Percentiles rank a stretch among this genome's conserved stretches.
phyloP scores from a whole-genome alignment of 2,888 invertebrate species.

The Abrostola triplasia region DNA sequence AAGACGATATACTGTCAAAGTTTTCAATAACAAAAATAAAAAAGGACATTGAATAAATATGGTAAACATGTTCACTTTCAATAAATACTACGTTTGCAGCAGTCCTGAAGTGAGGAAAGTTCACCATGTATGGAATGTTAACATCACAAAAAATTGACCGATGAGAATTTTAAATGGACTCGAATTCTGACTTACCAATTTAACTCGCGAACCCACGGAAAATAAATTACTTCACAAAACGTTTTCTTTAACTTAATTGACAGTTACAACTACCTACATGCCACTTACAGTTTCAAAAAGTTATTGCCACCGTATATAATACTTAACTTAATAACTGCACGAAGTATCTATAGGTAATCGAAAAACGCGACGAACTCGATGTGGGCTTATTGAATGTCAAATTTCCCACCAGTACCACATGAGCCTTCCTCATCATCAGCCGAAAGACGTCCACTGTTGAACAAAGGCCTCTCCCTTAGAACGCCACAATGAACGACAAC shows the following conservation, averaged over 20 bases:
- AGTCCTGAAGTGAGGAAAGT: constrained; percentile 61
- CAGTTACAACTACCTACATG: constrained; percentile 14
- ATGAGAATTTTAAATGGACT: constrained; percentile 48
- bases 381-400: too few relatives aligned
- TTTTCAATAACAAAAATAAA: constrained; percentile 21
- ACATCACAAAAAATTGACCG: constrained; percentile 53
- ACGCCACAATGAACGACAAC: too few relatives aligned
- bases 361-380: too few relatives aligned
- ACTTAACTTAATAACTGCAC: too few relatives aligned
- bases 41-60: background rate
- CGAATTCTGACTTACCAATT: constrained; percentile 35
- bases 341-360: too few relatives aligned
- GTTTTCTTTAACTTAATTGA: constrained; percentile 30
- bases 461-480: too few relatives aligned
- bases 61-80: constrained; percentile 37
- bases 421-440: too few relatives aligned
- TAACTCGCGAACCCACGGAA: constrained; percentile 22
- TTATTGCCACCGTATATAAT: background rate
- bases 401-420: too few relatives aligned
- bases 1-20: too few relatives aligned
- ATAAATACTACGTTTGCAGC: constrained; percentile 31
- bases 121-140: constrained; percentile 66
- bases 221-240: constrained; percentile 25
- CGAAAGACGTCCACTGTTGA: too few relatives aligned
- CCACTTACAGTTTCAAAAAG: constrained; percentile 5